phyloP scores from a whole-genome alignment of 2,113 vertebrate species.

The Eulacestoma nigropectus region DNA sequence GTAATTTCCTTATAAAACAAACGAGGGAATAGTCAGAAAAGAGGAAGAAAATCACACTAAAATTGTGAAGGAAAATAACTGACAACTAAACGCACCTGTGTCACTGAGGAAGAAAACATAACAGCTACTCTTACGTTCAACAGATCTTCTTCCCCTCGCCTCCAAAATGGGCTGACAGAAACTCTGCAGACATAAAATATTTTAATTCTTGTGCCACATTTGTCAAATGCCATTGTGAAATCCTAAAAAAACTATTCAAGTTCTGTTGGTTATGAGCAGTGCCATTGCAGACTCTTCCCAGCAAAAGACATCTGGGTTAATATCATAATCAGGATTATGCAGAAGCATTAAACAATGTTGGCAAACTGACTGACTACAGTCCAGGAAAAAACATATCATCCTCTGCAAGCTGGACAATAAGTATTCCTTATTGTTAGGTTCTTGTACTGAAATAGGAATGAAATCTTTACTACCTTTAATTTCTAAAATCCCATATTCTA shows the following conservation, averaged over 20 bases:
- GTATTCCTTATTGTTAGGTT: background rate
- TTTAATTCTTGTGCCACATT: background rate
- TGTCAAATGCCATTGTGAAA: background rate
- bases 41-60: background rate
- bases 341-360: background rate
- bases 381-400: background rate
- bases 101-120: background rate
- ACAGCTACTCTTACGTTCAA: background rate
- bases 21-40: background rate
- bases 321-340: background rate
- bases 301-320: background rate
- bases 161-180: background rate
- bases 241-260: background rate
- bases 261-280: background rate
- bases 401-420: background rate
- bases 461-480: background rate
- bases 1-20: background rate
- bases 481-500: background rate
- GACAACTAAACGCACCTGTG: background rate
- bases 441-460: background rate
- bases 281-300: background rate
- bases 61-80: background rate
- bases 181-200: background rate
- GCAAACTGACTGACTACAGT: background rate
- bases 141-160: background rate